phyloP scores from a whole-genome alignment of 2,888 invertebrate genomes.

The Tetranychus truncatus region DNA sequence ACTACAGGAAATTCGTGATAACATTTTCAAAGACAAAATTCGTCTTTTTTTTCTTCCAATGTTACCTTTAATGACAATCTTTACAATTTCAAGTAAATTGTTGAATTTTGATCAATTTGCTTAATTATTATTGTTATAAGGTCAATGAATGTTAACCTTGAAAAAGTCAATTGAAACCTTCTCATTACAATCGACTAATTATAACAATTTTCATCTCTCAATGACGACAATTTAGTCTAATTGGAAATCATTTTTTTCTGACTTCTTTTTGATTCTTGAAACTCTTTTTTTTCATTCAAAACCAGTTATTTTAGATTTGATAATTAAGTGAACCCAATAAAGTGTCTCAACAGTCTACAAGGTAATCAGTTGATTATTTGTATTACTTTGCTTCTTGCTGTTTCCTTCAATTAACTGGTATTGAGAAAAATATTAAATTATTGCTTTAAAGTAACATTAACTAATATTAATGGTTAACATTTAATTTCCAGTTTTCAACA shows the following conservation, averaged over 20 bases:
- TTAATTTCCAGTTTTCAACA: neutral
- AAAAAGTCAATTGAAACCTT: no score
- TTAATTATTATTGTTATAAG: no score
- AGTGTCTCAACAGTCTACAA: neutral
- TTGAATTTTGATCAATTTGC: neutral
- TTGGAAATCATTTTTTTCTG: neutral
- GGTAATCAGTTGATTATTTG: neutral
- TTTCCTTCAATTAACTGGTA: no score
- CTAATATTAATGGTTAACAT: no score
- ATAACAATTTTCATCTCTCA: neutral
- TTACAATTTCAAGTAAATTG: neutral
- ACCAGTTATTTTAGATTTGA: neutral
- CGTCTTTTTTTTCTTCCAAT: neutral
- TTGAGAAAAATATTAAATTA: no score
- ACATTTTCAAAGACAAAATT: neutral
- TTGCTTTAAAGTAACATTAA: no score
- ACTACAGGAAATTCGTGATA: neutral
- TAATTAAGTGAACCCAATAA: neutral
- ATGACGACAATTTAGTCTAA: neutral
- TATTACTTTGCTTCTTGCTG: no score
- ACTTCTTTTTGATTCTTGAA: neutral
- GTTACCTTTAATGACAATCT: neutral
- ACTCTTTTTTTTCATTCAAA: neutral
- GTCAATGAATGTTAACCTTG: no score
- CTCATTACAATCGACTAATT: neutral